Evolutionary conservation across 2,113 vertebrate species (phyloP).

Genomic region (Rissa tridactyla): DNA sequence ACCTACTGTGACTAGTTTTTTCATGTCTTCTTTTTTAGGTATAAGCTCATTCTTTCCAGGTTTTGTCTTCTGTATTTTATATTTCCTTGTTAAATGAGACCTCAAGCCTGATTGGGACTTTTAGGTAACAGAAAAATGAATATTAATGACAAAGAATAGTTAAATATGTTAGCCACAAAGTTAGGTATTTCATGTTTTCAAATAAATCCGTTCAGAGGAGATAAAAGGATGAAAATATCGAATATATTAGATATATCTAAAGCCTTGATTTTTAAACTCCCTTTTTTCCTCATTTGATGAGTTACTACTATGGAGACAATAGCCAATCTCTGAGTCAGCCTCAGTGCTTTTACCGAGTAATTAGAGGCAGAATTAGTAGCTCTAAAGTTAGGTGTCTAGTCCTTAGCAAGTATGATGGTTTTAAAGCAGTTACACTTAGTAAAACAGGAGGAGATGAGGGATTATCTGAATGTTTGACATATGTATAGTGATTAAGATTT

Average conservation of each 20-base stretch:
- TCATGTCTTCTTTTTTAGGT: background rate
- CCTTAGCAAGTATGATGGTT: background rate
- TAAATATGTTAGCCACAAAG: background rate
- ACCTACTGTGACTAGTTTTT: background rate
- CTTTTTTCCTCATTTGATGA: background rate
- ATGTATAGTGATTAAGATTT: background rate
- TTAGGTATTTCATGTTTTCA: background rate
- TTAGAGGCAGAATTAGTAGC: background rate
- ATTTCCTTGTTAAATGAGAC: background rate
- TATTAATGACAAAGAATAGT: background rate
- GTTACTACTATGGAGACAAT: background rate
- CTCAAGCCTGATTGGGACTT: background rate
- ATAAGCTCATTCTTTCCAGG: background rate
- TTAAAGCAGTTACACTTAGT: background rate
- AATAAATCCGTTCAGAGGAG: background rate
- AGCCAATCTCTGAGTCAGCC: background rate
- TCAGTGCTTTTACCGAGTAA: background rate
- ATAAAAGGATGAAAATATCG: background rate
- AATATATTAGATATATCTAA: background rate
- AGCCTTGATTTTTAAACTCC: background rate
- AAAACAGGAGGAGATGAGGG: background rate
- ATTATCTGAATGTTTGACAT: background rate
- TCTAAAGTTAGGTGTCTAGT: background rate
- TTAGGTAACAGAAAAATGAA: background rate
- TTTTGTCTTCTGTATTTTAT: background rate